Base-by-base conservation (phyloP, 2,888 invertebrate species). In the Oscheius myriophilus region DNA sequence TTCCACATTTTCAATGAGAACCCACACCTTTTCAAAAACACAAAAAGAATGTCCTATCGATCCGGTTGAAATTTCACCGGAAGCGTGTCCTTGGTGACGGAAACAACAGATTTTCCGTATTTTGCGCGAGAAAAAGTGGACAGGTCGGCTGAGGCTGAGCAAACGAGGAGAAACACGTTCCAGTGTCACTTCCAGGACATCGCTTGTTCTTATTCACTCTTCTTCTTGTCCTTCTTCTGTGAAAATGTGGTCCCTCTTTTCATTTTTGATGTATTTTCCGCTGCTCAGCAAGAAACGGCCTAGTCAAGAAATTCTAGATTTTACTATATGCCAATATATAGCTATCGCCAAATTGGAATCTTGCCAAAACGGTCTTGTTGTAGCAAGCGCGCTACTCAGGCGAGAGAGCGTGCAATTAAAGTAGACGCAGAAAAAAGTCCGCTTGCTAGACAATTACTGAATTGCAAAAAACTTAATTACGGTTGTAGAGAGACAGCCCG, bases 41-140 rank as follows among this genome's bases (percentile, higher is more conserved):
- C 26, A 11, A 14, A 25, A 21, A 52, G 21, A 52, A n/a, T 39
- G 18, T 23, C 55, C 21, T 49, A 14, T 7, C 16, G n/a, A 39
- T 61, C 33, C 46, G 26, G 61, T 61, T 14, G 26, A 25, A 25
- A n/a, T 33, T 18, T 39, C n/a, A 61, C 61, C 61, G 61, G 61
- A 61, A 61, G 61, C 33, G 9, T 33, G 33, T 33, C 4, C 33
- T 14, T 49, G n/a, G 33, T 25, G 18, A 18, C 16, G 46, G 39
- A 46, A 49, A 25, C 46, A 61, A 46, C n/a, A 53, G 61, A 61
- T 49, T 61, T 49, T n/a, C 49, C 21, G 49, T 49, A 26, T 61
- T 46, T 61, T 61, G 61, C 46, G 49, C 57, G n/a, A 26, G 12
- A 12, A 26, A 45, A 33, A 33, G 4, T 33, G 33, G 33, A 59